Percentiles rank a stretch among this genome's conserved stretches.
phyloP scores from a whole-genome alignment of 1,140 invertebrate genomes.

The Formica selysi region DNA sequence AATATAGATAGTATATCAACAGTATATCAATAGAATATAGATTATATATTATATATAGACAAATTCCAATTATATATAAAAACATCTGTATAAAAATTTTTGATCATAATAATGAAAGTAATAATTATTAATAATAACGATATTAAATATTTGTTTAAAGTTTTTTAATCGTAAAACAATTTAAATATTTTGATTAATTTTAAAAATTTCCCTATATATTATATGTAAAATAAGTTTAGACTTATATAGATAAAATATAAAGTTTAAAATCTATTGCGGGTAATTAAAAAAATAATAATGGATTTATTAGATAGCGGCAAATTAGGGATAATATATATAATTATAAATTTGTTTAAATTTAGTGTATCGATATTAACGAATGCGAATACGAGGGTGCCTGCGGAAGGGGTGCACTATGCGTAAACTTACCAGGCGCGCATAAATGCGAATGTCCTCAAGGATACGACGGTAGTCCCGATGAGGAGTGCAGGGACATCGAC shows the following conservation, averaged over 20 bases:
- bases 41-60: background rate
- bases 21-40: too few species aligned
- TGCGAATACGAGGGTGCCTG: conserved; percentile 91
- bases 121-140: background rate
- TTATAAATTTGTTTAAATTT: conserved; percentile 1
- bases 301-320: background rate
- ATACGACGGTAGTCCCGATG: conserved; percentile 91
- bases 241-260: background rate
- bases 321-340: background rate
- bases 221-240: background rate
- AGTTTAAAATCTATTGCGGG: background rate
- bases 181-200: background rate
- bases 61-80: conserved; percentile 1
- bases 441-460: conserved; percentile 94
- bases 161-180: background rate
- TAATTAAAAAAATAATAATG: background rate
- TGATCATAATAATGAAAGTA: background rate
- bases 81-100: background rate
- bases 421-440: conserved; percentile 92
- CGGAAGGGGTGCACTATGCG: conserved; percentile 92
- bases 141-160: background rate
- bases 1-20: too few species aligned
- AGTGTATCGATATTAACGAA: conserved; percentile 94
- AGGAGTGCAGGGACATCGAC: conserved; percentile 90
- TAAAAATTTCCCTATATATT: background rate